Evolutionary conservation across 92 coral and sea anemone species (phyloP).

Genomic region (Umimayanthus chanpuru): DNA sequence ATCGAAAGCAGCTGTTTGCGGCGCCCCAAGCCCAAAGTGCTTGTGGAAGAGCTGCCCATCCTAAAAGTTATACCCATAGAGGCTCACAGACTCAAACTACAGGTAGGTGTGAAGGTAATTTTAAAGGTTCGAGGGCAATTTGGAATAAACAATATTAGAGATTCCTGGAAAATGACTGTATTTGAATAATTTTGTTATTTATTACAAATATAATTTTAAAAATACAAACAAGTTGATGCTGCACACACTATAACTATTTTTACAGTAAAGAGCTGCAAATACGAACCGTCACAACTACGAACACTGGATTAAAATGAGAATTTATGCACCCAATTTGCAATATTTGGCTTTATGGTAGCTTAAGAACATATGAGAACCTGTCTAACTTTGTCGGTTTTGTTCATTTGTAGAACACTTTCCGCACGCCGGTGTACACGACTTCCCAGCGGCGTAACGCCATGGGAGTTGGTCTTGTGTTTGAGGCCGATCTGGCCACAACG

Average conservation of each 20-base stretch:
- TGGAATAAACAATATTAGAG: background rate
- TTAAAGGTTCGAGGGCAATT: background rate
- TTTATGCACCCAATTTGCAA: too few relatives aligned
- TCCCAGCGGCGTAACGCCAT: conserved; percentile 99
- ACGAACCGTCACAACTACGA: too few relatives aligned
- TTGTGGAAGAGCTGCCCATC: conserved; percentile 94
- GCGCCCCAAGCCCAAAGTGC: conserved; percentile 92
- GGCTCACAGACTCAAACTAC: conserved; percentile 93
- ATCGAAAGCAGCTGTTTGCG: conserved; percentile 83
- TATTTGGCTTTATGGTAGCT: background rate
- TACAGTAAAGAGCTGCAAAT: too few relatives aligned
- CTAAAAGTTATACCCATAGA: conserved; percentile 97
- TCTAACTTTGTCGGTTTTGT: background rate
- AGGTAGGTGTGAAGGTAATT: conserved; percentile 60
- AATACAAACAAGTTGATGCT: too few relatives aligned
- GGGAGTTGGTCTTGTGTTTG: conserved; percentile 98
- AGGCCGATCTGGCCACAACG: conserved; percentile 90
- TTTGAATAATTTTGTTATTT: background rate
- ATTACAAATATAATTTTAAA: too few relatives aligned
- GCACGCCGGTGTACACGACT: conserved; percentile 97
- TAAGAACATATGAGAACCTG: background rate
- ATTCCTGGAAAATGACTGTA: background rate
- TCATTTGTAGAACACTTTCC: conserved; percentile 85
- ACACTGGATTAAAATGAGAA: too few relatives aligned
- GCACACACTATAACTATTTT: too few relatives aligned